Evolutionary conservation across 2,888 invertebrate genomes (phyloP).

Genomic region (Parelbella ahira): DNA sequence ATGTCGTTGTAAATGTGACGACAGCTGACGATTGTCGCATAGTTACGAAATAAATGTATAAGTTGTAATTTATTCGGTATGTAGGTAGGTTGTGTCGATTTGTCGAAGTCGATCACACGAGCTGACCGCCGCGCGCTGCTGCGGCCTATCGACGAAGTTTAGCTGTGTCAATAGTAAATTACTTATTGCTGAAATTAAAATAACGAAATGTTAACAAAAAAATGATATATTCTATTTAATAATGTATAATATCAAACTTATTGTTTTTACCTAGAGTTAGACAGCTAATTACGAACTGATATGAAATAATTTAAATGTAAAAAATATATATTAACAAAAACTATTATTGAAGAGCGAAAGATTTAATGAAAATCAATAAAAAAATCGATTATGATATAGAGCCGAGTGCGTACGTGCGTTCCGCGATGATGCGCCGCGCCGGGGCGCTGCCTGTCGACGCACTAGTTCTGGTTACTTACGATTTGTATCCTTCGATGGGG

Average conservation of each 20-base stretch:
- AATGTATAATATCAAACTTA: constrained; percentile 41
- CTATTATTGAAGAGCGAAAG: no score
- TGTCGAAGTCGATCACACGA: constrained; percentile 21
- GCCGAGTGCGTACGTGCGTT: no score
- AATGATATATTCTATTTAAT: constrained; percentile 24
- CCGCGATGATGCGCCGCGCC: no score
- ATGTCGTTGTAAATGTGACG: constrained; percentile 33
- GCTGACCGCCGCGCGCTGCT: neutral
- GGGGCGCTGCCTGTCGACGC: no score
- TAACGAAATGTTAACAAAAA: constrained; percentile 19
- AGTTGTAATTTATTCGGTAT: constrained; percentile 34
- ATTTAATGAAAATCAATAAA: no score
- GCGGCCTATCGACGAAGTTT: no score
- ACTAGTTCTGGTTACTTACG: no score
- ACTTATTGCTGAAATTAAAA: constrained; percentile 12
- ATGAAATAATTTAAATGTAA: constrained; percentile 33
- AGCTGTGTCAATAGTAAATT: constrained; percentile 14
- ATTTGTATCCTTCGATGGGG: no score
- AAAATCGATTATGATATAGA: no score
- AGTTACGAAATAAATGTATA: constrained; percentile 30
- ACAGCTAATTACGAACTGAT: constrained; percentile 43
- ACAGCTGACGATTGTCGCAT: no score
- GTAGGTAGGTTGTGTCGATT: constrained; percentile 26
- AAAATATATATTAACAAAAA: constrained; percentile 26
- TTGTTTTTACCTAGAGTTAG: constrained; percentile 44